Base-by-base conservation (phyloP, 2,888 invertebrate species). In the Strigamia crassipes region DNA sequence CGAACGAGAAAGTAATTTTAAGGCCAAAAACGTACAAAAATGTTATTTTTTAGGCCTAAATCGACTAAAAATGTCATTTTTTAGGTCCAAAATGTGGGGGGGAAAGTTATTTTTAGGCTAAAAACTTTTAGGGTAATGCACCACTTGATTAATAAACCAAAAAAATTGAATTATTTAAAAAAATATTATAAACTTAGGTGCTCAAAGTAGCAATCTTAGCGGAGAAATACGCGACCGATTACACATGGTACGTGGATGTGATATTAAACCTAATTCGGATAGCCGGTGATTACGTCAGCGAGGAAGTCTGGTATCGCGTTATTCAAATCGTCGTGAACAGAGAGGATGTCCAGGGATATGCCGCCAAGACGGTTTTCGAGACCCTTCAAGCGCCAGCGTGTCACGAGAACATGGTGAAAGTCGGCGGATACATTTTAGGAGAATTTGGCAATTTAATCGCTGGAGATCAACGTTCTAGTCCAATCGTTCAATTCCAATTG, bases 331-430 rank as follows among this genome's bases (percentile, higher is more conserved):
- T 99, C 46, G 99, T 99, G 85, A 99, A 99, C 88, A 92, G 99
- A 86, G 99, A 99, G 88, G 99, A 99, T 89, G 99, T 99, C 1
- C 99, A 99, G 89, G 99, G 97, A 23, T 99, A 99, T 90, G 99
- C 99, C 83, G 99, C 99, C 80, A 99, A 99, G 90, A 99, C 99
- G 82, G 99, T 99, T 31, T 99, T 99, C 90, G 99, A 99, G 92
- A 97, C 97, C 82, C 90, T 99, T 81, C 98, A 99, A 90, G 98
- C 98, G 42, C 98, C 99, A 23, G 99, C 99, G 34, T 99, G 99
- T 87, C 99, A 99, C 88, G 99, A 99, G 89, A 99, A 99, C 88
- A 99, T 99, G 99, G 99, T 99, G 0, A 99, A 99, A 92, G 99
- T 99, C 82, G 99, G 99, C 83, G 99, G 99, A 81, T 99, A 99